Percentiles rank a stretch among this genome's conserved stretches.
Conservation (phyloP, 2,797 vertebrate genomes). For the Anguilla obscura region DNA sequence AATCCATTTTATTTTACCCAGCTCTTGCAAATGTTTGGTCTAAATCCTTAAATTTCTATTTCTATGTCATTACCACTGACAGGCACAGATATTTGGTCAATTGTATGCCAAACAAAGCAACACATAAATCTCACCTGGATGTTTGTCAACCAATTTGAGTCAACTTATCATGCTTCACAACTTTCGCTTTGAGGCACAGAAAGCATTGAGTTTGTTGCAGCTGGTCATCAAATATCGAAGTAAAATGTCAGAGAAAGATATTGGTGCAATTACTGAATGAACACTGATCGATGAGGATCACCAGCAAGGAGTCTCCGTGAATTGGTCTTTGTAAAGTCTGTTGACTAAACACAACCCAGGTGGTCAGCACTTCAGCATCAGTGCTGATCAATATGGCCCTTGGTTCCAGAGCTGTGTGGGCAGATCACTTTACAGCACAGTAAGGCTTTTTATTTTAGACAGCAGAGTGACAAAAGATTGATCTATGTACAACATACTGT, state of each 20-base stretch:
- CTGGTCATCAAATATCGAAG: neutral
- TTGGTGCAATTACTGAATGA: neutral
- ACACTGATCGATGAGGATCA: constrained; percentile 14
- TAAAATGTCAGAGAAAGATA: neutral
- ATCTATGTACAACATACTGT: neutral
- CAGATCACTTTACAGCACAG: neutral
- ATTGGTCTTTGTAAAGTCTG: neutral
- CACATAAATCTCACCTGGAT: neutral
- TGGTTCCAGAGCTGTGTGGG: neutral
- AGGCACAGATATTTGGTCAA: neutral
- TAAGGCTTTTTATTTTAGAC: neutral
- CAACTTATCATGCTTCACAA: neutral
- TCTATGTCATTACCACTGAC: neutral
- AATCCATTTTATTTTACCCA: too few species aligned
- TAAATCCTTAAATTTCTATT: neutral
- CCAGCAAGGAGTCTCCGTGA: neutral
- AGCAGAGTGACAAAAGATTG: neutral
- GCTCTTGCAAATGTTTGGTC: neutral
- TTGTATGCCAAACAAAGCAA: neutral
- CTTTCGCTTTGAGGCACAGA: neutral
- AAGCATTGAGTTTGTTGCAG: neutral
- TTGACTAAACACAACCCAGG: neutral
- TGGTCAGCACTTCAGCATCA: neutral
- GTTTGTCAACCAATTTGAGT: neutral
- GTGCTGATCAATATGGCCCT: neutral